A percentile compares a stretch with the other conserved stretches of the same genome.
Evolutionary conservation across 2,888 invertebrate genomes (phyloP).

Genomic region (Drosophila mimetica): DNA sequence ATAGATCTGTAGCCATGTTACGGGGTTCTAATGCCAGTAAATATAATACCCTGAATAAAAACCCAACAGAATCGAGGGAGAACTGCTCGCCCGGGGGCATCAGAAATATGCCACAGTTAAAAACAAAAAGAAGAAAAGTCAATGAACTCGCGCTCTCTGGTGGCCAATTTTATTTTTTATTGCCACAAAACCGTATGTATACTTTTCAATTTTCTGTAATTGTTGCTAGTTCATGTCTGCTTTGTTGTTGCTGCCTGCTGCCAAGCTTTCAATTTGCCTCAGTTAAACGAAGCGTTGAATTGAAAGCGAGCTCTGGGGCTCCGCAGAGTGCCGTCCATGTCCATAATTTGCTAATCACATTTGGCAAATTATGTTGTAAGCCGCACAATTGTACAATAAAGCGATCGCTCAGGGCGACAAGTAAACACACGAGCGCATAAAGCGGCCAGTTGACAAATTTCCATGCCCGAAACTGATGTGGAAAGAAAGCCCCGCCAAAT

Average conservation of each 20-base stretch:
- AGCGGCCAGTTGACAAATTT: constrained; percentile 67
- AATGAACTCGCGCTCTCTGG: constrained; percentile 51
- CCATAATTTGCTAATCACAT: constrained; percentile 74
- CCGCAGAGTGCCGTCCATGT: constrained; percentile 31
- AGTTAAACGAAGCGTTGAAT: constrained; percentile 79
- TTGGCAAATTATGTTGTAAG: constrained; percentile 77
- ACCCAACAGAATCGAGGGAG: constrained; percentile 8
- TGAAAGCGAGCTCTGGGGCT: constrained; percentile 64
- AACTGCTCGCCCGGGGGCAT: constrained; percentile 21
- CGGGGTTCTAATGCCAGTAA: constrained; percentile 30
- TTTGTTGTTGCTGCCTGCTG: constrained; percentile 21
- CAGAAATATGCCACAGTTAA: constrained; percentile 43
- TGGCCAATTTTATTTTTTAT: constrained; percentile 71
- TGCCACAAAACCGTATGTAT: constrained; percentile 61
- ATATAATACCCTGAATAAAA: constrained; percentile 10
- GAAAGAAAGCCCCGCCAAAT: constrained; percentile 40
- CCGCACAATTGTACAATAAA: constrained; percentile 66
- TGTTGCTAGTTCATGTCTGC: constrained; percentile 55
- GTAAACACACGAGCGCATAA: constrained; percentile 19
- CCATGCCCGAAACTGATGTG: constrained; percentile 54
- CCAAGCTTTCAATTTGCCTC: constrained; percentile 74
- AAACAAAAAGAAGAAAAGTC: constrained; percentile 55
- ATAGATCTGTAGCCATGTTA: constrained; percentile 6
- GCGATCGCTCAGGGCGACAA: constrained; percentile 46
- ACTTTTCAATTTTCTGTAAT: constrained; percentile 75